Conservation (phyloP, 2,888 invertebrate genomes). For the Scrobipalpa atriplicella region DNA sequence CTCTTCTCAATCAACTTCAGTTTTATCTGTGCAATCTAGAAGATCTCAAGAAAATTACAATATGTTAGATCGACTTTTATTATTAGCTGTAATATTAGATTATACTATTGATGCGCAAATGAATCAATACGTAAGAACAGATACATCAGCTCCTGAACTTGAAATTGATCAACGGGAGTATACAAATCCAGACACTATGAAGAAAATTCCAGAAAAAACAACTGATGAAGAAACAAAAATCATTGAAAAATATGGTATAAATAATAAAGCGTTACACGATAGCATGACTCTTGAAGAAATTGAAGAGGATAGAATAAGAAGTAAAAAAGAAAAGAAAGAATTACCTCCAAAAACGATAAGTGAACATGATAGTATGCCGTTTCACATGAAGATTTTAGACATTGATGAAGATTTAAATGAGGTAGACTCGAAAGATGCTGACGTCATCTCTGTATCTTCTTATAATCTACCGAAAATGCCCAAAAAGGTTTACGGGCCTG, state of each 20-base stretch:
- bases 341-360: not conserved
- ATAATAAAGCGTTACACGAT: not conserved
- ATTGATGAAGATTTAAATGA: not conserved
- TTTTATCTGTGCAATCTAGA: not conserved
- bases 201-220: not conserved
- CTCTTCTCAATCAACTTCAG: not conserved
- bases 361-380: not conserved
- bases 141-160: not conserved
- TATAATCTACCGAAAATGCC: slow-evolving; percentile 4
- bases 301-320: not conserved
- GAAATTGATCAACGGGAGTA: slow-evolving; percentile 15
- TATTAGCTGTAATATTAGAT: not conserved
- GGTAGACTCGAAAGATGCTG: not conserved
- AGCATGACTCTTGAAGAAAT: not conserved
- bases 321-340: not conserved
- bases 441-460: not conserved
- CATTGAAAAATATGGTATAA: not conserved
- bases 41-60: not conserved
- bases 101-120: too few species aligned
- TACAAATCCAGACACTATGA: not conserved
- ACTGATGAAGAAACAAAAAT: not conserved
- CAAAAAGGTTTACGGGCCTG: not conserved
- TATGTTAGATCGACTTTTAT: not conserved
- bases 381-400: not conserved
- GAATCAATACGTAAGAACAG: not conserved